Percentiles rank a stretch among this genome's conserved stretches.
Evolutionary conservation across 2,113 vertebrate genomes (phyloP).

Genomic region (Rhynchomys soricoides): DNA sequence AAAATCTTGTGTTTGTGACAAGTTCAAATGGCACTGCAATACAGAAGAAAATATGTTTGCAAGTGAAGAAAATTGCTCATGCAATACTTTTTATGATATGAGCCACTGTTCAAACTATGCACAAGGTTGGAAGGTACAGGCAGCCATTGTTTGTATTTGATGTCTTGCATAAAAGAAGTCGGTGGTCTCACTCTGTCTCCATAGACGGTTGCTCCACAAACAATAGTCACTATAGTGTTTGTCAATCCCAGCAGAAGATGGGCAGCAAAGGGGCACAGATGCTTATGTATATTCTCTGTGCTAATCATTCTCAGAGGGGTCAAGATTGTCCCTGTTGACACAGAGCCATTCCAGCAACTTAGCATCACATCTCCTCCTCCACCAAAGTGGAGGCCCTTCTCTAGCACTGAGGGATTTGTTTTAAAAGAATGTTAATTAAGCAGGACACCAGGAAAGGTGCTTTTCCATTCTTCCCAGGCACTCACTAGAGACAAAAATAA

Average conservation of each 20-base stretch:
- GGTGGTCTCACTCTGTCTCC: slow-evolving; percentile 25
- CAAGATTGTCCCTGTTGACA: background rate
- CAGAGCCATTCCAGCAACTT: background rate
- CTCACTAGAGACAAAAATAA: slow-evolving; percentile 46
- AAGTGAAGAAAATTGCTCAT: background rate
- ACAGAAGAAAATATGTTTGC: background rate
- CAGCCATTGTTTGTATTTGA: slow-evolving; percentile 40
- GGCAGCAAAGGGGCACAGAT: slow-evolving; percentile 8
- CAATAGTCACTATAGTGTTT: slow-evolving; percentile 51
- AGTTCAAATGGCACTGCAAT: background rate
- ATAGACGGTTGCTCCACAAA: slow-evolving; percentile 47
- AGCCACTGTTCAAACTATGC: background rate
- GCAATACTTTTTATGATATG: background rate
- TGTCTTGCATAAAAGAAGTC: fast-evolving
- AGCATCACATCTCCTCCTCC: background rate
- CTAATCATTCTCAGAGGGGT: slow-evolving; percentile 48
- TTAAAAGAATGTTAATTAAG: slow-evolving; percentile 70
- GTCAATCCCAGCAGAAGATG: slow-evolving; percentile 35
- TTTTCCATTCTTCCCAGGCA: slow-evolving; percentile 51
- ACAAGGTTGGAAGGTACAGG: slow-evolving; percentile 43
- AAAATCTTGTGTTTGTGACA: background rate
- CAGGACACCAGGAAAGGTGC: slow-evolving; percentile 4
- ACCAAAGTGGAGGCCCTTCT: slow-evolving; percentile 61
- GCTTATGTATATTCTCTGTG: slow-evolving; percentile 42
- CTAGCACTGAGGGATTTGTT: slow-evolving; percentile 22